Conservation (phyloP, 1,140 invertebrate genomes). For the Drosophila bipectinata region DNA sequence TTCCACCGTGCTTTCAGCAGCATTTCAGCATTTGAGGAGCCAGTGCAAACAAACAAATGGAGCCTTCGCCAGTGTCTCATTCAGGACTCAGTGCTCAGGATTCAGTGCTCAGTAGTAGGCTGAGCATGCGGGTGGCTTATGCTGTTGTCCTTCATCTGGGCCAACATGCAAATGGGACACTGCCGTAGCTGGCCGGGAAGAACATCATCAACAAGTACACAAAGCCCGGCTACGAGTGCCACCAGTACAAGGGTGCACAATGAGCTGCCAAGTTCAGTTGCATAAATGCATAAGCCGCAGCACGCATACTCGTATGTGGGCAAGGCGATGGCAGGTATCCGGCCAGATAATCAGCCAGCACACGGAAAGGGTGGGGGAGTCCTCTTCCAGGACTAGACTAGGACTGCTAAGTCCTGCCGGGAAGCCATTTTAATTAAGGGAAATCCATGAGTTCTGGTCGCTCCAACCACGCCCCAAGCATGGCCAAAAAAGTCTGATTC, state of each 20-base stretch:
- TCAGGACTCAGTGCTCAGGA: slow-evolving; percentile 2
- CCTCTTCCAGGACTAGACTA: neutral
- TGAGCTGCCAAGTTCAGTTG: slow-evolving; percentile 66
- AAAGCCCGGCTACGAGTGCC: slow-evolving; percentile 13
- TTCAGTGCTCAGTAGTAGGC: slow-evolving; percentile 1
- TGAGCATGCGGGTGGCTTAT: slow-evolving; percentile 47
- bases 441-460: slow-evolving; percentile 15
- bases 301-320: slow-evolving; percentile 39
- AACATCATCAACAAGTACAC: slow-evolving; percentile 60
- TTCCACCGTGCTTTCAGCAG: slow-evolving; percentile 4
- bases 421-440: slow-evolving; percentile 64
- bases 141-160: slow-evolving; percentile 11
- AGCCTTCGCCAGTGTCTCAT: slow-evolving; percentile 44
- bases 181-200: slow-evolving; percentile 5
- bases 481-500: slow-evolving; percentile 11
- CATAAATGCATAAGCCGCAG: slow-evolving; percentile 66
- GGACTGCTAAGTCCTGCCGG: slow-evolving; percentile 4
- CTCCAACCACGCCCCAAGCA: slow-evolving; percentile 33
- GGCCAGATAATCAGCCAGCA: slow-evolving; percentile 45
- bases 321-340: slow-evolving; percentile 25
- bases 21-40: slow-evolving; percentile 23
- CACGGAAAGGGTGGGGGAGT: slow-evolving; percentile 34
- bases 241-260: slow-evolving; percentile 30
- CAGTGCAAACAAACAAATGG: slow-evolving; percentile 48
- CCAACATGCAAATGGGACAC: slow-evolving; percentile 53